Evolutionary conservation across 2,113 vertebrate species (phyloP).

Genomic region (Cephalopterus ornatus): DNA sequence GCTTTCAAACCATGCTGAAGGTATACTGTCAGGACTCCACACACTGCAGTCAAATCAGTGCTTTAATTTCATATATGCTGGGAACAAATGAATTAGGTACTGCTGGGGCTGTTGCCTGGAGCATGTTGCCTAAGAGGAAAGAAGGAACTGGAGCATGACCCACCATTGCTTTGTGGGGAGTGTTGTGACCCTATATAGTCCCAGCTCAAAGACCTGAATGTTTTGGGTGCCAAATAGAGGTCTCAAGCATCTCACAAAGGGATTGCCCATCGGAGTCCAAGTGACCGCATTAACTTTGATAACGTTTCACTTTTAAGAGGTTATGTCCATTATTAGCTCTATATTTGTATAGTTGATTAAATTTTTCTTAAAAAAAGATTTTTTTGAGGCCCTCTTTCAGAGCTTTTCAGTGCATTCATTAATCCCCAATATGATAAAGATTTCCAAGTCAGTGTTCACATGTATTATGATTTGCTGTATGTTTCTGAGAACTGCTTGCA

Average conservation of each 20-base stretch:
- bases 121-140: neutral
- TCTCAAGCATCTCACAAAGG: neutral
- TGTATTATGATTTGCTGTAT: neutral
- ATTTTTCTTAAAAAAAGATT: neutral
- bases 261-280: neutral
- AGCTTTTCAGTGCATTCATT: neutral
- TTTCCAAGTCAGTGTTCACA: neutral
- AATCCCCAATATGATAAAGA: neutral
- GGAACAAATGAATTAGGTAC: neutral
- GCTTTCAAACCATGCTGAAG: neutral
- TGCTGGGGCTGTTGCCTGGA: neutral
- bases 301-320: neutral
- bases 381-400: neutral
- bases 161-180: neutral
- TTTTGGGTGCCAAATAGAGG: neutral
- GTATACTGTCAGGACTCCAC: neutral
- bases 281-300: neutral
- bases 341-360: neutral
- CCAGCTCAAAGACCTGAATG: neutral
- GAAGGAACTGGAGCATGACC: neutral
- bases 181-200: neutral
- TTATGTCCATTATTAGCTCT: neutral
- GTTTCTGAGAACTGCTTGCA: neutral
- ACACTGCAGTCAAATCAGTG: rapidly evolving
- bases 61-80: neutral